Base-by-base conservation (phyloP, 2,113 vertebrate species). In the Riparia riparia region DNA sequence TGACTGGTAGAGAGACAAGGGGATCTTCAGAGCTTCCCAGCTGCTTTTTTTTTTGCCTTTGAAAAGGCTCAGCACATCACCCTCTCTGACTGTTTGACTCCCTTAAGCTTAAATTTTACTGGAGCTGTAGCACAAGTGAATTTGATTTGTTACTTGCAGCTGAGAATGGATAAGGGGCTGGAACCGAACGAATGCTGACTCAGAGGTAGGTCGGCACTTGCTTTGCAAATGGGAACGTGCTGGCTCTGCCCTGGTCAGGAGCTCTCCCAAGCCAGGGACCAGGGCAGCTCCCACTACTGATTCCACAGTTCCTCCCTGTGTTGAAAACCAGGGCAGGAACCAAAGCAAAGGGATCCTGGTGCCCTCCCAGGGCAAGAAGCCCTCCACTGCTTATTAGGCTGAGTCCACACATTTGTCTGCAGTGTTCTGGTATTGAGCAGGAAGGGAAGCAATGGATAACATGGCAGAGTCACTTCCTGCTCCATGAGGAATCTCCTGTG, bases 311-410 rank as follows among this genome's bases (percentile, higher is more conserved):
- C 57, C 29, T 50, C 58, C 10, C 15, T 39, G 8, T 20, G 56
- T 17, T 10, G 8, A 88, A 78, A 88, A 77, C 2, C 32, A 39
- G 31, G 16, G 6, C 2, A 2, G 54, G 8, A 74, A 11, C 45
- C 37, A 26, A 20, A 93, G 69, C 6, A 50, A 19, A 53, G 9
- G 11, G 14, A 32, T 10, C 19, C 10, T 0, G 0, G 2, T 53
- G 14, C 39, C 28, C 13, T 53, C 19, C 12, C 14, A 19, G 41
- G 49, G 0, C 3, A 12, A 80, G 37, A 51, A 57, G 18, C 39
- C 42, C 22, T 68, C 39, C 42, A 2, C 13, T n/a, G 22, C 61
- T 78, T 13, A 4, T 28, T 39, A 69, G 64, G 11, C 41, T 63
- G 51, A 76, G 32, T 47, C 13, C 4, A 15, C 34, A 60, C 6